These are phyloP conservation scores for Zoanthus sansibaricus DNA, from an alignment of 92 coral and sea anemone species.

Conservation along the genomic window DNA sequence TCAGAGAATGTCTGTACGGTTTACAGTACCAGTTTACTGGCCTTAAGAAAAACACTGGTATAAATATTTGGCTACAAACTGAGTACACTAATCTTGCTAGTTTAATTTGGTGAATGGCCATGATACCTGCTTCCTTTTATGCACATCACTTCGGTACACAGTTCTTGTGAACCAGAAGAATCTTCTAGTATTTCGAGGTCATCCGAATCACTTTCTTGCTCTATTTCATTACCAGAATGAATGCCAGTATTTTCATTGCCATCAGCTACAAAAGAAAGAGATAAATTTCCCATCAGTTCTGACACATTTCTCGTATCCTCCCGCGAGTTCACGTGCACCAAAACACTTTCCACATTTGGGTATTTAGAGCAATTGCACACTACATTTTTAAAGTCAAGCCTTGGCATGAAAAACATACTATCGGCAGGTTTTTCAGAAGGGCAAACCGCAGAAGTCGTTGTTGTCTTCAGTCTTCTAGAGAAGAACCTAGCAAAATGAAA, in stretches of 20 bases:
- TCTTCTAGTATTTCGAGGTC: too few relatives aligned
- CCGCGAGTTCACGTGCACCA: background rate
- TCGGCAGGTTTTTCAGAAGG: constrained; percentile 45
- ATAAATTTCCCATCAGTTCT: background rate
- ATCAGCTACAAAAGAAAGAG: background rate
- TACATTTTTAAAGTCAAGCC: constrained; percentile 23
- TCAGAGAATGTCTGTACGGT: background rate
- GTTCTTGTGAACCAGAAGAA: too few relatives aligned
- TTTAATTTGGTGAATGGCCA: too few relatives aligned
- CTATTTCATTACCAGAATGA: too few relatives aligned
- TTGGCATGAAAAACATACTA: background rate
- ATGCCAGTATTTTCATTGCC: too few relatives aligned
- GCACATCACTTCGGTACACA: too few relatives aligned
- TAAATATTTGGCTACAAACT: too few relatives aligned
- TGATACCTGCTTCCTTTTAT: too few relatives aligned
- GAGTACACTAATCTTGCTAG: too few relatives aligned
- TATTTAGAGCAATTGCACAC: constrained; percentile 50
- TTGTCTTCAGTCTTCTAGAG: constrained; percentile 36
- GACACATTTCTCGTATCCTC: background rate
- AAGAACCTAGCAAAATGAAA: constrained; percentile 42
- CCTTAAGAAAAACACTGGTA: background rate
- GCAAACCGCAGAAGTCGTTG: too few relatives aligned
- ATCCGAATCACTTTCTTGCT: too few relatives aligned
- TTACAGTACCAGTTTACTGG: background rate
- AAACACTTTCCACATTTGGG: constrained; percentile 9